These are phyloP conservation scores for Ephydatia muelleri DNA, from an alignment of 37 sponge, comb jelly and placozoan genomes.

Conservation along the genomic window DNA sequence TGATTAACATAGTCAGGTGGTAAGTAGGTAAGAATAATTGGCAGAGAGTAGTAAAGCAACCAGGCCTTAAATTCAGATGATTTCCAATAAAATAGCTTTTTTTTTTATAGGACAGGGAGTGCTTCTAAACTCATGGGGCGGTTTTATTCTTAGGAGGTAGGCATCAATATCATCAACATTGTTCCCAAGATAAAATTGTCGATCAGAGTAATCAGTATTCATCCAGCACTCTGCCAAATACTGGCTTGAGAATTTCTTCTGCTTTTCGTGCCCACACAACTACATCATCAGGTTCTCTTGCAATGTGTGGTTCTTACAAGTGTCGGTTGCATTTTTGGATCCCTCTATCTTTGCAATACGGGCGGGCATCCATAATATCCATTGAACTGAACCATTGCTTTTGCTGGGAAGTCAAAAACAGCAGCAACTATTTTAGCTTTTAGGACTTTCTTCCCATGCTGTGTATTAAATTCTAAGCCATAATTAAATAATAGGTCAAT, in stretches of 20 bases:
- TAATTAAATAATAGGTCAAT: background rate
- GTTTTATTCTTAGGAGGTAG: conserved; percentile 1
- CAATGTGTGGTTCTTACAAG: background rate
- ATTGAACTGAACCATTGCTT: conserved; percentile 14
- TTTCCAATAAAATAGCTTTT: conserved; percentile 2
- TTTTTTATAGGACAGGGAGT: conserved; percentile 7
- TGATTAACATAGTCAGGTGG: conserved; percentile 17
- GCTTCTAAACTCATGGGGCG: conserved; percentile 26
- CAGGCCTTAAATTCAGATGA: conserved; percentile 18
- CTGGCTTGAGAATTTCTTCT: no score
- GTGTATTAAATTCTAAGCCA: conserved; percentile 7
- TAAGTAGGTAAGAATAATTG: background rate
- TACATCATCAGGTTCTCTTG: no score
- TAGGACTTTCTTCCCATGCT: background rate
- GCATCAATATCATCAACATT: background rate
- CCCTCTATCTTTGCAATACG: conserved; percentile 13
- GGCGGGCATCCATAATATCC: conserved; percentile 10
- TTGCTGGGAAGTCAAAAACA: conserved; percentile 25
- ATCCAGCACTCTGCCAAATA: background rate
- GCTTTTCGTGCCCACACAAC: no score
- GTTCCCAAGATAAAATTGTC: background rate
- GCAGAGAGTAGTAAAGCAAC: conserved; percentile 3
- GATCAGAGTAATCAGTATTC: background rate
- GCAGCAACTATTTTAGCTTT: conserved; percentile 7
- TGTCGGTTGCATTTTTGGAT: background rate